Percentiles rank a stretch among this genome's conserved stretches.
Conservation (phyloP, 2,888 invertebrate genomes). For the Leptinotarsa haldemani region DNA sequence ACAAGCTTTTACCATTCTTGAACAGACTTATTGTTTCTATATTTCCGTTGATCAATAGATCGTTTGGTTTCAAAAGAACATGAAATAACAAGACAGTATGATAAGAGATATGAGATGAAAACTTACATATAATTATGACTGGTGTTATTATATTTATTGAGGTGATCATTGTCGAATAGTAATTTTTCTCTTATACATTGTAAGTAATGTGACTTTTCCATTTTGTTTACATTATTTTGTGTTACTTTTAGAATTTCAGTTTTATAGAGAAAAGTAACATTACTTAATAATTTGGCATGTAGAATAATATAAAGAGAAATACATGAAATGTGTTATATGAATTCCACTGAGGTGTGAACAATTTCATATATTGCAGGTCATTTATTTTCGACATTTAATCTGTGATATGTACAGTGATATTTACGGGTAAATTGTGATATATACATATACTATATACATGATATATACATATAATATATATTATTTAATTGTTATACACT, state of each 20-base stretch:
- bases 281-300: conserved; percentile 17
- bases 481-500: conserved; percentile 19
- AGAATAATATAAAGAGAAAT: conserved; percentile 14
- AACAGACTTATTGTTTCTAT: conserved; percentile 10
- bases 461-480: neutral
- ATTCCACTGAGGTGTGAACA: neutral
- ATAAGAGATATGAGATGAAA: conserved; percentile 1
- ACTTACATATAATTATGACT: neutral
- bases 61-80: neutral
- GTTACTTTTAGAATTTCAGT: neutral
- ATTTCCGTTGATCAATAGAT: neutral
- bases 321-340: conserved; percentile 9
- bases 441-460: neutral
- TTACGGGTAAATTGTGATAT: conserved; percentile 20
- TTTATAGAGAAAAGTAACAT: conserved; percentile 23
- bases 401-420: conserved; percentile 31
- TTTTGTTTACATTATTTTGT: neutral
- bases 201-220: conserved; percentile 25
- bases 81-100: neutral
- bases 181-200: conserved; percentile 12
- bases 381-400: conserved; percentile 15
- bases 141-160: neutral
- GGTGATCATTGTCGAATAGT: conserved; percentile 5
- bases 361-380: neutral
- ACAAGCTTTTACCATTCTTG: conserved; percentile 15